Conservation (phyloP, 2,113 vertebrate genomes). For the human (Homo sapiens) region GRCh38 chr1:212171501-212172000, state of each 20-base stretch:
- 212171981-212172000: neutral
- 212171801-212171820: neutral
- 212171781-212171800: neutral
- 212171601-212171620: neutral
- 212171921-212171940: neutral
- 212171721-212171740: neutral
- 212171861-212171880: conserved; percentile 1
- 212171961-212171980: conserved; percentile 30
- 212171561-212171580: neutral
- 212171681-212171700: neutral
- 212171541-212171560: neutral
- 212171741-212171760: neutral
- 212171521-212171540: neutral
- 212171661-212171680: neutral
- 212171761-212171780: neutral
- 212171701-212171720: neutral
- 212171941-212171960: neutral
- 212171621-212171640: neutral
- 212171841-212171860: neutral
- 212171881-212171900: neutral
- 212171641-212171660: neutral
- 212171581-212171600: neutral
- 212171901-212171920: neutral
- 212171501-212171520: neutral
- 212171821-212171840: neutral